Percentiles rank a stretch among this genome's conserved stretches.
These are phyloP conservation scores for Brachionus rubens DNA, from an alignment of 1,140 invertebrate species.

Conservation along the genomic window DNA sequence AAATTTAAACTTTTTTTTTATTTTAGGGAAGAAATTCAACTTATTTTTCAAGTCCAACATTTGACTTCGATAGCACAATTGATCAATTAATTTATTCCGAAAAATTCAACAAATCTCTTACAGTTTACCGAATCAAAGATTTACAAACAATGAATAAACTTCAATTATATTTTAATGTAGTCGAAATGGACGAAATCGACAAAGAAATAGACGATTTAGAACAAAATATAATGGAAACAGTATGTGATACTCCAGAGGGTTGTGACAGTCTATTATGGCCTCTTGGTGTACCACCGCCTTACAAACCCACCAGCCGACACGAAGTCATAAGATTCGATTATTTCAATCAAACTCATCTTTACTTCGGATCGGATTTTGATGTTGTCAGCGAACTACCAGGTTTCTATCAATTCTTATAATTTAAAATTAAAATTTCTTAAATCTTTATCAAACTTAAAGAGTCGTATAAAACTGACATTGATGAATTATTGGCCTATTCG, in stretches of 20 bases:
- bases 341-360: slow-evolving; percentile 77
- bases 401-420: slow-evolving; percentile 47
- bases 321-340: slow-evolving; percentile 79
- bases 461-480: slow-evolving; percentile 68
- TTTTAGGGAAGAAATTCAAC: slow-evolving; percentile 11
- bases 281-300: slow-evolving; percentile 69
- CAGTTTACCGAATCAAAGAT: slow-evolving; percentile 43
- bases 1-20: not conserved
- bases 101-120: slow-evolving; percentile 46
- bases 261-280: slow-evolving; percentile 68
- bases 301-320: slow-evolving; percentile 72
- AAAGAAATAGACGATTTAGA: slow-evolving; percentile 54
- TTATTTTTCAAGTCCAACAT: not conserved
- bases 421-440: slow-evolving; percentile 34
- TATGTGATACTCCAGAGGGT: slow-evolving; percentile 57
- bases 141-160: slow-evolving; percentile 26
- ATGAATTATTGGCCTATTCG: slow-evolving; percentile 67
- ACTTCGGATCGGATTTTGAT: slow-evolving; percentile 55
- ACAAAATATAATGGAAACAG: slow-evolving; percentile 58
- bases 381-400: slow-evolving; percentile 56
- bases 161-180: slow-evolving; percentile 63
- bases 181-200: slow-evolving; percentile 55
- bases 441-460: slow-evolving; percentile 53
- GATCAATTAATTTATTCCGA: slow-evolving; percentile 46
- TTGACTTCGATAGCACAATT: slow-evolving; percentile 46